phyloP scores from a whole-genome alignment of 2,888 invertebrate genomes.

The Xestia rhomboidea region DNA sequence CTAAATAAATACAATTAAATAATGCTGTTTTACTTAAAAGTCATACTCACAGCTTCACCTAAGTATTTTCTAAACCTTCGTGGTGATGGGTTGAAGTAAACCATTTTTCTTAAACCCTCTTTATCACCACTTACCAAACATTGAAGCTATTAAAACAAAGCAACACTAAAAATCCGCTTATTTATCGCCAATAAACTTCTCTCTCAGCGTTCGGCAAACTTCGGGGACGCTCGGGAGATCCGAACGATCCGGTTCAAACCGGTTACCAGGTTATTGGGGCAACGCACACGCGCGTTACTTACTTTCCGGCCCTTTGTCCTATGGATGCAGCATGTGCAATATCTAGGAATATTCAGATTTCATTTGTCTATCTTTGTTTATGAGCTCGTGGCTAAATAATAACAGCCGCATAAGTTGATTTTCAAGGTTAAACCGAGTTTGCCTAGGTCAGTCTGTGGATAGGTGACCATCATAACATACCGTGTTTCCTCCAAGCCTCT shows the following conservation, averaged over 20 bases:
- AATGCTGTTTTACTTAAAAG: no score
- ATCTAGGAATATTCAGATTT: background rate
- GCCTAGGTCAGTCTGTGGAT: no score
- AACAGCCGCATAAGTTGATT: no score
- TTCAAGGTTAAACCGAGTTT: no score
- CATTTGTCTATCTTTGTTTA: background rate
- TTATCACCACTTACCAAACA: conserved; percentile 10
- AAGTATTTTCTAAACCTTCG: background rate
- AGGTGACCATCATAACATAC: no score
- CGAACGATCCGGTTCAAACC: conserved; percentile 58
- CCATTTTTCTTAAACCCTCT: conserved; percentile 1
- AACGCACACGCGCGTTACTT: conserved; percentile 71
- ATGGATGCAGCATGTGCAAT: conserved; percentile 50
- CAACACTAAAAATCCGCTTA: conserved; percentile 34
- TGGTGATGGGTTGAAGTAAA: background rate
- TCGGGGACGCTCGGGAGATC: conserved; percentile 60
- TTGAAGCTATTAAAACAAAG: conserved; percentile 16
- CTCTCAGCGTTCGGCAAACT: conserved; percentile 41
- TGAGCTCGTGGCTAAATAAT: background rate
- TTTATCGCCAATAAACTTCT: conserved; percentile 42
- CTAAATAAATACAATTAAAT: no score
- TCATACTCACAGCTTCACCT: no score
- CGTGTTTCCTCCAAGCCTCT: no score
- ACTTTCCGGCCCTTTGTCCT: conserved; percentile 43
- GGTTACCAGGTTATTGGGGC: conserved; percentile 71